These are phyloP conservation scores for Botrylloides violaceus DNA, from an alignment of 23 tunicate species.

Conservation along the genomic window DNA sequence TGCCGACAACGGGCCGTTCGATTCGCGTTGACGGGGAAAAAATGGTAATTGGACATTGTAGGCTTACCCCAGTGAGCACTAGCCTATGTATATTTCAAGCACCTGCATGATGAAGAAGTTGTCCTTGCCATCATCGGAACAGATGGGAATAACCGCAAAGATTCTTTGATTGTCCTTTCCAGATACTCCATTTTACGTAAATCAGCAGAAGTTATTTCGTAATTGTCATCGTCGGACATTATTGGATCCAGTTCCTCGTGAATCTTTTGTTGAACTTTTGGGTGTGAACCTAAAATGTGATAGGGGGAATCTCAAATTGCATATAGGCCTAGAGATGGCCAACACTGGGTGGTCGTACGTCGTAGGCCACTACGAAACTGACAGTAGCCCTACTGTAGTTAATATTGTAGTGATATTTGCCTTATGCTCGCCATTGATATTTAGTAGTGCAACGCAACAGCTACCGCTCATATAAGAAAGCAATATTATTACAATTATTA, in stretches of 20 bases:
- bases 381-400: too few species aligned
- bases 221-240: slow-evolving; percentile 22
- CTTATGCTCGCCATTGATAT: too few species aligned
- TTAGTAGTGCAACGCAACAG: too few species aligned
- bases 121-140: slow-evolving; percentile 36
- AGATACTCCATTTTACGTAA: slow-evolving; percentile 22
- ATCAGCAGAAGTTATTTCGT: slow-evolving; percentile 2
- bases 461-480: too few species aligned
- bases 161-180: slow-evolving; percentile 33
- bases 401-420: too few species aligned
- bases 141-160: slow-evolving; percentile 39
- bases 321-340: too few species aligned
- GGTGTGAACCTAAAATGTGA: slow-evolving; percentile 20
- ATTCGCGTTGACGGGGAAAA: too few species aligned
- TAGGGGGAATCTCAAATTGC: neutral
- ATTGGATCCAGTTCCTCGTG: slow-evolving; percentile 82
- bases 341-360: too few species aligned
- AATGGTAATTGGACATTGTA: neutral
- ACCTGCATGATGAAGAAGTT: slow-evolving; percentile 13
- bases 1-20: too few species aligned
- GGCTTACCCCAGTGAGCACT: neutral
- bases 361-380: too few species aligned
- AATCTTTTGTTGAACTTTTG: slow-evolving; percentile 51
- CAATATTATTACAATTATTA: neutral
- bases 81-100: neutral